Conservation (phyloP, 2,888 invertebrate genomes). For the Papilio elwesi region DNA sequence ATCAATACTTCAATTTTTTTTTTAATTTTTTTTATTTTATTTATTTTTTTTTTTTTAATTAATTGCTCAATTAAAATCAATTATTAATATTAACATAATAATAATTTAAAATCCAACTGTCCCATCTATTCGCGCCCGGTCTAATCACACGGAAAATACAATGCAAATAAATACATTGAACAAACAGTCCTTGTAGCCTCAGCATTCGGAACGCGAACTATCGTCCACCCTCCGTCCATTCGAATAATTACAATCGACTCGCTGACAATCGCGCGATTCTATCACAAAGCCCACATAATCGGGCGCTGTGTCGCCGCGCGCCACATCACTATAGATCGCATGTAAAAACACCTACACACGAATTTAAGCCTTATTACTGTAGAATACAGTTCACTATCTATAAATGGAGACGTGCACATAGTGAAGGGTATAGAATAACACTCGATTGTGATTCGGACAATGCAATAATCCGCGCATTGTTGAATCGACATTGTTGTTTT, state of each 20-base stretch:
- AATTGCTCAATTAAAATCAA: slow-evolving; percentile 1
- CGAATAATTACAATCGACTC: slow-evolving; percentile 82
- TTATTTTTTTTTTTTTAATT: too few species aligned
- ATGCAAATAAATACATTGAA: slow-evolving; percentile 48
- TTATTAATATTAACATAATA: slow-evolving; percentile 7
- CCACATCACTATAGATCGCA: slow-evolving; percentile 60
- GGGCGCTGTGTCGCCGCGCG: slow-evolving; percentile 71
- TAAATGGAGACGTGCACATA: slow-evolving; percentile 50
- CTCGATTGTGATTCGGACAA: slow-evolving; percentile 81
- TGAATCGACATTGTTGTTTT: slow-evolving; percentile 84
- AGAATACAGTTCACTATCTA: slow-evolving; percentile 37
- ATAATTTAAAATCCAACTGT: slow-evolving; percentile 15
- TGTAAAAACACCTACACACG: slow-evolving; percentile 44
- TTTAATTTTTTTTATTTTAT: too few species aligned
- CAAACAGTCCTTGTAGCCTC: slow-evolving; percentile 74
- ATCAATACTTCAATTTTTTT: neutral
- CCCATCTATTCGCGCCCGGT: slow-evolving; percentile 2
- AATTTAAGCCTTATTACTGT: slow-evolving; percentile 43
- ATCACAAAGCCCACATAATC: slow-evolving; percentile 82
- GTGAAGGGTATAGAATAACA: slow-evolving; percentile 65
- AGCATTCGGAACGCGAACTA: slow-evolving; percentile 56
- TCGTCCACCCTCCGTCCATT: slow-evolving; percentile 67
- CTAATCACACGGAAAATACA: slow-evolving; percentile 37
- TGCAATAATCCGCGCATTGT: slow-evolving; percentile 85
- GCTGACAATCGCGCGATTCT: slow-evolving; percentile 83